Base-by-base conservation (phyloP, 2,113 vertebrate genomes). In the Pteropus alecto region DNA sequence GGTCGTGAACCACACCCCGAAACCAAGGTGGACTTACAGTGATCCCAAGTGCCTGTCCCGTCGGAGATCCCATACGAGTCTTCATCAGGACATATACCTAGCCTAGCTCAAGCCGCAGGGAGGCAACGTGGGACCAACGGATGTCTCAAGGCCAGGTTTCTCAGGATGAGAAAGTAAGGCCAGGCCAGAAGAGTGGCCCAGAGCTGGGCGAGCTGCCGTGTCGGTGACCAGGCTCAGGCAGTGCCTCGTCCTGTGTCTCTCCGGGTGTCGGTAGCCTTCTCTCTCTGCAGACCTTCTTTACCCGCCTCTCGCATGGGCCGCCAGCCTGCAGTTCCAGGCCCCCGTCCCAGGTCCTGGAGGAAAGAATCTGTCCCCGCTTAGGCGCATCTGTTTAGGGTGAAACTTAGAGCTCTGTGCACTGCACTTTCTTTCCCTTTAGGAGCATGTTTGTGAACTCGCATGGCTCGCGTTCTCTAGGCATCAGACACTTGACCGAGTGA, bases 191-290 rank as follows among this genome's bases (percentile, higher is more conserved):
- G 54, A 41, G 15, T 1, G 93, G 43, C 61, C 35, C 35, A 9
- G 5, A 22, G 30, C 30, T 2, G 60, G 43, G 35, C 73, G 2
- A 33, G 68, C 30, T 51, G 41, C 10, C 2, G 1, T 60, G 48
- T 46, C 0, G 0, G 61, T 5, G 61, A 3, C 14, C 43, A 6
- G n/a, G 46, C 22, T 60, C 1, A 1, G 11, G 1, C 4, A 0
- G 18, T 1, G 8, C 30, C 1, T 12, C 9, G 8, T 6, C 15
- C 13, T 33, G 19, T 18, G 46, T 9, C 48, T 60, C 26, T 19
- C 16, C 3, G 38, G 3, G 8, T 10, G 0, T 3, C 3, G 10
- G 1, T 10, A 24, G 4, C 10, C 1, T 22, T 38, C 10, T 41
- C 43, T 22, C 56, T n/a, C 22, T 51, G 74, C 35, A 18, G 28